Evolutionary conservation across 2,888 invertebrate genomes (phyloP), one percentile per base, ranked within the genome.

Genomic region (Watsonalla binaria): DNA sequence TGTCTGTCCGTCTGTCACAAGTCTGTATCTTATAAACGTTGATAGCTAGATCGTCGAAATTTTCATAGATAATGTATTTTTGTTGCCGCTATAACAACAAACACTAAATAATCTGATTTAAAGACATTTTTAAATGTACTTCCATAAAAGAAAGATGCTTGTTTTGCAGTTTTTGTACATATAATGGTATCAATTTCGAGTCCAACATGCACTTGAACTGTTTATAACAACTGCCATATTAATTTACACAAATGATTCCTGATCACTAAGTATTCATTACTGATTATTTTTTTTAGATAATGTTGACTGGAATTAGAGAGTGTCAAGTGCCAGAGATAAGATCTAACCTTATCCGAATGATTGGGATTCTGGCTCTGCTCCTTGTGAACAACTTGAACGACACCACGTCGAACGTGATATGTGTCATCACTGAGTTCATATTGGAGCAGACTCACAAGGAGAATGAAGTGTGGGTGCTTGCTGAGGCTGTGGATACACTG

Each of bases 401-500:
- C 1, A 69, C 79, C 9, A 82, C 85, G 14, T 70, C 79, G 2
- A 80, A 78, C 49, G 84, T 88, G 5, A 83, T 86, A 63, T 79
- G 80, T 51, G 76, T 78, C 6, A 92, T 94, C 49, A 90, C 93
- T 0, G 85, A 91, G 45, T 94, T 94, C 71, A 90, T 95, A 63
- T 65, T 95, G 46, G 93, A 93, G 39, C 91, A 92, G 57, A 85
- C 89, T 2, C 86, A 84, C n/a, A 92, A 92, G 65, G 94, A 95
- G 70, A 80, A 86, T 15, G 93, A 94, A 59, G 92, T 94, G 6
- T 95, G 95, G 94, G 93, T 95, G 6, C 84, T 94, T 42, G 95
- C 95, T 0, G 96, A 96, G 84, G 93, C 94, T 5, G 75, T 96
- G 45, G 96, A 96, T 72, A 93, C 94, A 0, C 72, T 96, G 34